Evolutionary conservation across 2,888 invertebrate species (phyloP).

Genomic region (Andrena camellia): DNA sequence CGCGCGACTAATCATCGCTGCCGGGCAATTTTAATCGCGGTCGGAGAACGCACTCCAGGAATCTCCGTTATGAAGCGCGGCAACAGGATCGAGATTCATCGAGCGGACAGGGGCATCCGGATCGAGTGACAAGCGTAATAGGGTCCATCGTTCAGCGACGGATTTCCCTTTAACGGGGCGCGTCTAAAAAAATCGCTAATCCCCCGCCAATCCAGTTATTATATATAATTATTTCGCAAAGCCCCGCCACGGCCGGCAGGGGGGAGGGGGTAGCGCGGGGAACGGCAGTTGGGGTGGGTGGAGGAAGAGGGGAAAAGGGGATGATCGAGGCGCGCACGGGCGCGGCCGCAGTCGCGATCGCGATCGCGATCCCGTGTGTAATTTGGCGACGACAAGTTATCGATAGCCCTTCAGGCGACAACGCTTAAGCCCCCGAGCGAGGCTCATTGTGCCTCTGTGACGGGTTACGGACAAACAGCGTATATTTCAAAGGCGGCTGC

Average conservation of each 20-base stretch:
- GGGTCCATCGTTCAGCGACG: constrained; percentile 29
- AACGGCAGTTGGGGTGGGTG: not conserved
- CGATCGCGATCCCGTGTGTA: constrained; percentile 66
- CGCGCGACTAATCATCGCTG: constrained; percentile 1
- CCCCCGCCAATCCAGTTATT: constrained; percentile 6
- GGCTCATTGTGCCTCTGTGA: constrained; percentile 79
- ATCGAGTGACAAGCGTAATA: constrained; percentile 47
- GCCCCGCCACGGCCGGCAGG: not conserved
- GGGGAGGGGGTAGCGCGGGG: not conserved
- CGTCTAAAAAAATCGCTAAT: constrained; percentile 29
- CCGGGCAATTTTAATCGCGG: constrained; percentile 14
- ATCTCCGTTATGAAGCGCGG: constrained; percentile 38
- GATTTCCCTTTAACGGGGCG: constrained; percentile 6
- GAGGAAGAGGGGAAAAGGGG: constrained; percentile 11
- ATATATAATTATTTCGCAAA: constrained; percentile 35
- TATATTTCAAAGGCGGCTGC: constrained; percentile 80
- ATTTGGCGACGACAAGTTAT: constrained; percentile 82
- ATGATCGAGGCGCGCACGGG: constrained; percentile 51
- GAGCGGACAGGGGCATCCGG: constrained; percentile 38
- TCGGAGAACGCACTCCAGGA: constrained; percentile 28
- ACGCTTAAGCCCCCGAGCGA: constrained; percentile 77
- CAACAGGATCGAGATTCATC: constrained; percentile 52
- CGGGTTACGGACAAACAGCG: constrained; percentile 79
- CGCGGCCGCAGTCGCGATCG: constrained; percentile 57
- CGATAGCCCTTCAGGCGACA: constrained; percentile 80